A percentile compares a stretch with the other conserved stretches of the same genome.
phyloP scores from a whole-genome alignment of 2,797 vertebrate species.

The Lindbergichthys nudifrons region DNA sequence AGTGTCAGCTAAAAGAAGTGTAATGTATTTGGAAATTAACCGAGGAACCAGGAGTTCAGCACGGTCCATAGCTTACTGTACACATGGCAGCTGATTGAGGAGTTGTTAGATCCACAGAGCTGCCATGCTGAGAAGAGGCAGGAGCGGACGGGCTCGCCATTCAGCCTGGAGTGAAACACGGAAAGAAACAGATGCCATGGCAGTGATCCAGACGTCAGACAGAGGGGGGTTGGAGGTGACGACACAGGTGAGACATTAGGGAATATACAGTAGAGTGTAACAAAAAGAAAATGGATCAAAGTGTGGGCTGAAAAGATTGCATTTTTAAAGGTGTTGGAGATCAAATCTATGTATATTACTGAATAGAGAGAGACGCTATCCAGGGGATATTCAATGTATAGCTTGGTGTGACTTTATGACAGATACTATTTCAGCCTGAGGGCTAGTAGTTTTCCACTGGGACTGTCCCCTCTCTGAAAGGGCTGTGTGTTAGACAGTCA shows the following conservation, averaged over 20 bases:
- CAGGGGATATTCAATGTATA: not conserved
- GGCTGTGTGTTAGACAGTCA: constrained; percentile 35
- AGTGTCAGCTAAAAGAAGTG: no score
- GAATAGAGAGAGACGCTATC: not conserved
- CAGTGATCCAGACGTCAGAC: constrained; percentile 66
- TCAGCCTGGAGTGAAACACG: constrained; percentile 84
- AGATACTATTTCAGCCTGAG: constrained; percentile 7
- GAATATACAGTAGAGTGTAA: no score
- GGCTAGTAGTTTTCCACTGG: constrained; percentile 65
- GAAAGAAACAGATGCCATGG: constrained; percentile 81
- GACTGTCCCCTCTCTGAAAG: constrained; percentile 35
- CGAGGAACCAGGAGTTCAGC: not conserved
- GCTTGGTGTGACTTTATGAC: not conserved
- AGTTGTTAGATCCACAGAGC: constrained; percentile 55
- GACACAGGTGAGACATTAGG: constrained; percentile 82
- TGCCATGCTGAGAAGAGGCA: constrained; percentile 87
- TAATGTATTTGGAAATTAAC: no score
- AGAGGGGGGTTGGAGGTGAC: constrained; percentile 71
- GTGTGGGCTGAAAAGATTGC: not conserved
- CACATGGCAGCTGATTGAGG: constrained; percentile 50
- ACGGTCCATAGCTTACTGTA: constrained; percentile 3
- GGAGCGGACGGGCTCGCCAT: constrained; percentile 85
- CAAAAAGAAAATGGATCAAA: not conserved
- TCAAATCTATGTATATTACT: not conserved
- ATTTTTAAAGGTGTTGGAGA: not conserved